phyloP scores from a whole-genome alignment of 1,140 invertebrate species.

The Sarcophaga bullata region DNA sequence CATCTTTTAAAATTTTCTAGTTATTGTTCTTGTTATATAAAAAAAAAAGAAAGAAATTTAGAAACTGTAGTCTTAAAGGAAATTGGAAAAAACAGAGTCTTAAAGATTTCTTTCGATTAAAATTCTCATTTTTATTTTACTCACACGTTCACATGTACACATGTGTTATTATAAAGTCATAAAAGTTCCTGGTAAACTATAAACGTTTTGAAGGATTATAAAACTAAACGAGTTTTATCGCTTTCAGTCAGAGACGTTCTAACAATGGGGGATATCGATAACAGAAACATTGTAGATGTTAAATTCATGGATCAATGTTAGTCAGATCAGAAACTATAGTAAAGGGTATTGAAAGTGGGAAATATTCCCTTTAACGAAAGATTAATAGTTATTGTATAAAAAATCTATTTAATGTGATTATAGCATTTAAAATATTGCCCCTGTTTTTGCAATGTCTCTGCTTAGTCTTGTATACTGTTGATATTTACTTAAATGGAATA shows the following conservation, averaged over 20 bases:
- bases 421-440: no score
- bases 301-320: no score
- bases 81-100: neutral
- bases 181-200: slow-evolving; percentile 1
- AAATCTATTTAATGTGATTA: no score
- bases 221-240: neutral
- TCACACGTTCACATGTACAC: neutral
- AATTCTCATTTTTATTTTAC: neutral
- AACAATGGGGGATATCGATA: no score
- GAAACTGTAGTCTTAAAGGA: neutral
- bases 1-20: no score
- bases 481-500: neutral
- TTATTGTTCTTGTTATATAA: no score
- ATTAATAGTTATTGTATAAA: no score
- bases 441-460: neutral
- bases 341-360: no score
- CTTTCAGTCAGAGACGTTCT: neutral
- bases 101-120: slow-evolving; percentile 7
- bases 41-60: no score
- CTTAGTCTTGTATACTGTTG: neutral
- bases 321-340: no score
- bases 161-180: slow-evolving; percentile 24
- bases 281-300: no score
- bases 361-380: no score
- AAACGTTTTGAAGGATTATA: slow-evolving; percentile 23